Conservation (phyloP, 2,797 vertebrate genomes). For the Microctenopoma stevenorrisi region DNA sequence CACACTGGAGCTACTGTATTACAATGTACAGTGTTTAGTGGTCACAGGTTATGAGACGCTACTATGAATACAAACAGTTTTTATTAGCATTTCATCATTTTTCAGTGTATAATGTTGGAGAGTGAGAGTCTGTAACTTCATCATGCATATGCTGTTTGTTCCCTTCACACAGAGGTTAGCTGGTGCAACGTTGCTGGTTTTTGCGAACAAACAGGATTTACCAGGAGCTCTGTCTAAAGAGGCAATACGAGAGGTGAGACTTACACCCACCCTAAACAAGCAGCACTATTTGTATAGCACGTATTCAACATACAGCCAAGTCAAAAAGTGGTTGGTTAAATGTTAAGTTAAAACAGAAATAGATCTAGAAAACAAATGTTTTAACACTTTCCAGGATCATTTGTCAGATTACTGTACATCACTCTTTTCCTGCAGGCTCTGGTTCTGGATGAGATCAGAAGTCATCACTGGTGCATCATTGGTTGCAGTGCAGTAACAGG, state of each 20-base stretch:
- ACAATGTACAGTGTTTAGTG: too few relatives aligned
- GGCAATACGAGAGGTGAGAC: conserved; percentile 63
- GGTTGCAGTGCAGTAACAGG: conserved; percentile 92
- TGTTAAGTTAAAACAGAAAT: too few relatives aligned
- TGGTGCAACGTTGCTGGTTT: conserved; percentile 91
- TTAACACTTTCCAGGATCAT: too few relatives aligned
- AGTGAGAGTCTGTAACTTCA: too few relatives aligned
- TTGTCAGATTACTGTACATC: neutral
- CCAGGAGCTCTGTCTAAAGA: conserved; percentile 74
- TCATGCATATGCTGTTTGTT: neutral
- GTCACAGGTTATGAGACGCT: neutral
- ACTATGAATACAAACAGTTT: too few relatives aligned
- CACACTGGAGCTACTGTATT: neutral
- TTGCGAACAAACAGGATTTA: conserved; percentile 85
- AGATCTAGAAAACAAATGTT: too few relatives aligned
- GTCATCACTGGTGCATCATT: conserved; percentile 92
- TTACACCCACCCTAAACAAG: fast-evolving
- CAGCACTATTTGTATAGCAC: too few relatives aligned
- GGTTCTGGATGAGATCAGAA: conserved; percentile 87
- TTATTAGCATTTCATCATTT: too few relatives aligned
- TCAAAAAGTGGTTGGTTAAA: too few relatives aligned
- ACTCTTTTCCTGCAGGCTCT: conserved; percentile 76
- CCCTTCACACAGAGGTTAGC: conserved; percentile 85
- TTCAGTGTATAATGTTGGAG: too few relatives aligned
- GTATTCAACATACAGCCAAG: too few relatives aligned